phyloP scores from a whole-genome alignment of 2,797 vertebrate genomes.

The Glossophaga mutica region DNA sequence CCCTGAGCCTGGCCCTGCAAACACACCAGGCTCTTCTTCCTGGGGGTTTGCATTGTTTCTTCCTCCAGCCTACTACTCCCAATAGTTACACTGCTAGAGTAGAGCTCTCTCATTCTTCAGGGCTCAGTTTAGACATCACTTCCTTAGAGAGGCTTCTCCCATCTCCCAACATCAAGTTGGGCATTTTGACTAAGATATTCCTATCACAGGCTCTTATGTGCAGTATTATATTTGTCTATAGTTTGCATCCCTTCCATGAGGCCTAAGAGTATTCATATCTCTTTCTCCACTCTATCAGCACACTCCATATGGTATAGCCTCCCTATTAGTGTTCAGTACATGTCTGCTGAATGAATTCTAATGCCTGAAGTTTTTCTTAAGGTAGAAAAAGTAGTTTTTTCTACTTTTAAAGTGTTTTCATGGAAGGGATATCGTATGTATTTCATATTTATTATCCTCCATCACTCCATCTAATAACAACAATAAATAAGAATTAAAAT shows the following conservation, averaged over 20 bases:
- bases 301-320: background rate
- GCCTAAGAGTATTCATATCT: background rate
- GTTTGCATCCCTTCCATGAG: background rate
- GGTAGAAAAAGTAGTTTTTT: background rate
- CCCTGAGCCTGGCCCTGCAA: background rate
- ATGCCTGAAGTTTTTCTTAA: background rate
- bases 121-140: background rate
- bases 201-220: too few relatives aligned
- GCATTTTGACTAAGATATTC: background rate
- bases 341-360: background rate
- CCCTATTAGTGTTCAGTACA: background rate
- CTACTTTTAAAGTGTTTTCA: background rate
- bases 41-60: background rate
- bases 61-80: fast-evolving
- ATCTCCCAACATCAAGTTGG: background rate
- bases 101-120: background rate
- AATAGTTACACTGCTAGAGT: background rate
- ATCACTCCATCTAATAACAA: background rate
- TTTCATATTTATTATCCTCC: background rate
- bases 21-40: background rate
- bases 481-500: background rate
- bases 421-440: background rate
- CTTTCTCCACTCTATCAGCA: background rate
- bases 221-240: background rate
- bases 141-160: background rate